These are phyloP conservation scores for Neosilurus hyrtlii DNA, from an alignment of 2,797 vertebrate species.

Conservation along the genomic window DNA sequence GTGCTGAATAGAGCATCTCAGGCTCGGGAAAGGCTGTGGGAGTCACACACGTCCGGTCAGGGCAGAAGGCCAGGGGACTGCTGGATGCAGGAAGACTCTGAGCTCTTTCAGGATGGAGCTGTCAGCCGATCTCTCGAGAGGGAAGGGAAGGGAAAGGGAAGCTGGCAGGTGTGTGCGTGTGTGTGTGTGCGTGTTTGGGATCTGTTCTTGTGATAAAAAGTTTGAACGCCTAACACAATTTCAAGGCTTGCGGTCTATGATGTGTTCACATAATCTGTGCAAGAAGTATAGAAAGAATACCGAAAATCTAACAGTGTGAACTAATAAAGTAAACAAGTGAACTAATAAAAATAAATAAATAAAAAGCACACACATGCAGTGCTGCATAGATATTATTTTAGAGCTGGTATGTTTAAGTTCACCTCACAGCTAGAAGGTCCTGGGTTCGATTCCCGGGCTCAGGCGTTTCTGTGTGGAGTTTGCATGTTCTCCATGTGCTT, in stretches of 20 bases:
- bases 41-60: constrained; percentile 37
- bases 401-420: neutral
- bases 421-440: too few relatives aligned
- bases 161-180: constrained; percentile 52
- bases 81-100: constrained; percentile 70
- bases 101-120: constrained; percentile 74
- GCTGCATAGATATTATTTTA: neutral
- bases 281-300: neutral
- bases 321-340: neutral
- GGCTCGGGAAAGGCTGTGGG: constrained; percentile 34
- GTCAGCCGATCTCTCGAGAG: constrained; percentile 69
- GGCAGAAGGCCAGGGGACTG: constrained; percentile 52
- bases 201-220: constrained; percentile 66
- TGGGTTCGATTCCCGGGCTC: too few relatives aligned
- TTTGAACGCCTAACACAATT: constrained; percentile 24
- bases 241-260: constrained; percentile 1
- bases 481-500: too few relatives aligned
- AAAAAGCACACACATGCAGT: neutral
- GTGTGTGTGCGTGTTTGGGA: constrained; percentile 52
- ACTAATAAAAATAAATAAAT: neutral
- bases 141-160: constrained; percentile 49
- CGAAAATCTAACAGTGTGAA: neutral
- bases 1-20: constrained; percentile 47
- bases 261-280: neutral
- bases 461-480: too few relatives aligned